Percentiles rank a stretch among this genome's conserved stretches.
Evolutionary conservation across 2,113 vertebrate species (phyloP).

Genomic region (Oophaga pumilio): DNA sequence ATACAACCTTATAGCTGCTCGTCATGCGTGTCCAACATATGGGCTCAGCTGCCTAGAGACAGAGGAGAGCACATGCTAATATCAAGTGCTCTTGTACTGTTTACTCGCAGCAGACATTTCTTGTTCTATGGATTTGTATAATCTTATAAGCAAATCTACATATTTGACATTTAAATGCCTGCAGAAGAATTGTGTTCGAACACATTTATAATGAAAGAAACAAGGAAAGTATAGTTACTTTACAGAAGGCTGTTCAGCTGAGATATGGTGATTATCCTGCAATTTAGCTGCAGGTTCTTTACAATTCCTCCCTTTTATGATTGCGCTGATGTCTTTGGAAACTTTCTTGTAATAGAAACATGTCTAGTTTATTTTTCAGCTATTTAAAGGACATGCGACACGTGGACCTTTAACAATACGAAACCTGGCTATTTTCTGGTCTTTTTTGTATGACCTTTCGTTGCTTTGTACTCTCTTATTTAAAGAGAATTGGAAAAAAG

Average conservation of each 20-base stretch:
- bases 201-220: constrained; percentile 27
- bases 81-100: constrained; percentile 31
- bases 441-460: not conserved
- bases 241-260: not conserved
- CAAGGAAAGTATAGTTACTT: constrained; percentile 10
- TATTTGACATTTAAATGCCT: constrained; percentile 38
- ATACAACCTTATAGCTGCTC: constrained; percentile 45
- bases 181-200: constrained; percentile 28
- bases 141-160: constrained; percentile 23
- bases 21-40: constrained; percentile 50
- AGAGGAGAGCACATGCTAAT: constrained; percentile 14
- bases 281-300: constrained; percentile 27
- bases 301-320: not conserved
- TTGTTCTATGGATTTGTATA: constrained; percentile 27
- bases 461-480: not conserved
- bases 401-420: too few relatives aligned
- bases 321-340: not conserved
- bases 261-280: constrained; percentile 15
- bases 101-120: constrained; percentile 1
- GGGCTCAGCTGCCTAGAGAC: constrained; percentile 12
- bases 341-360: not conserved
- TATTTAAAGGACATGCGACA: not conserved
- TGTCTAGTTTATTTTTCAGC: not conserved
- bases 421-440: not conserved
- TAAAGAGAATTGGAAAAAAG: too few relatives aligned